phyloP scores from a whole-genome alignment of 2,113 vertebrate species.

The Semnopithecus entellus region DNA sequence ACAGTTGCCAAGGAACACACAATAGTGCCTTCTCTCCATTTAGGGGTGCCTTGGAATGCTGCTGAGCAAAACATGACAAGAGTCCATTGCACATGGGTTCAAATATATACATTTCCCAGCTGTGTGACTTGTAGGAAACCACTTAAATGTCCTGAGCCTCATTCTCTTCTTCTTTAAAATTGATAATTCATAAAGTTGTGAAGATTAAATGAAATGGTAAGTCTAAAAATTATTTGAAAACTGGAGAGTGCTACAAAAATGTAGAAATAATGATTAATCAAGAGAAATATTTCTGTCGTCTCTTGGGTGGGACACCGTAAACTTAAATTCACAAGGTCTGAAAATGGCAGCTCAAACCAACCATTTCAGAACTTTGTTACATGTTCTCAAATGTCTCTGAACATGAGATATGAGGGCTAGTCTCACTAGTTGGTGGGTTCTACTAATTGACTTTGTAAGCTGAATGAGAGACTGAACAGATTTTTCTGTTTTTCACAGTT shows the following conservation, averaged over 20 bases:
- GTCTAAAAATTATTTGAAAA: not conserved
- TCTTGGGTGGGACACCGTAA: not conserved
- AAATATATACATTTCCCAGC: not conserved
- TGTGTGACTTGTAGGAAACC: not conserved
- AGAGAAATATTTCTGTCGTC: constrained; percentile 11
- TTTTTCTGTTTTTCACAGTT: not conserved
- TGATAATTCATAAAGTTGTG: not conserved
- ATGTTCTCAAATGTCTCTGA: not conserved
- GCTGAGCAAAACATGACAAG: not conserved
- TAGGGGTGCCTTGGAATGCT: not conserved
- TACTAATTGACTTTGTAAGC: not conserved
- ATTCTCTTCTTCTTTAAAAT: not conserved
- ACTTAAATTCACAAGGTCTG: not conserved
- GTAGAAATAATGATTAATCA: not conserved
- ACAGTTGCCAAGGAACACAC: not conserved
- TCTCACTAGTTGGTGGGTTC: not conserved
- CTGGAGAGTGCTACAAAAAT: not conserved
- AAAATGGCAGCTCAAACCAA: not conserved
- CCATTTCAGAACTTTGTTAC: not conserved
- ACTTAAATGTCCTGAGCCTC: not conserved
- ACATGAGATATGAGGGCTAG: not conserved
- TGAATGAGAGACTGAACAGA: not conserved
- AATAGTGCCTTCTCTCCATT: not conserved
- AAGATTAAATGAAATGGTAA: not conserved
- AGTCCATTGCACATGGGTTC: not conserved